Conservation (phyloP, 1,140 invertebrate species). For the Caenorhabditis remanei region DNA sequence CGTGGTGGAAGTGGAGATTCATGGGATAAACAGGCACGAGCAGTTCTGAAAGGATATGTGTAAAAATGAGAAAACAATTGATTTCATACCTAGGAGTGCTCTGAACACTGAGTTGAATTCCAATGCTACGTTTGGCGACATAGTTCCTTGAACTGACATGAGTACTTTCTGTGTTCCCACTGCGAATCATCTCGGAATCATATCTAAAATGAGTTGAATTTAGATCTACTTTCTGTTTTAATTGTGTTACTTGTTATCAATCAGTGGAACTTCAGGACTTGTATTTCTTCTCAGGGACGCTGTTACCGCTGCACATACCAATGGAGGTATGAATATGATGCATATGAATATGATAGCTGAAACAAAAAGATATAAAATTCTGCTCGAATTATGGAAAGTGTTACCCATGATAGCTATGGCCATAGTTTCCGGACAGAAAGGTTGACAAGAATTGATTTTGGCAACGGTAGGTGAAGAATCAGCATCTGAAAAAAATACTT, state of each 20-base stretch:
- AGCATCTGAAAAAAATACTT: neutral
- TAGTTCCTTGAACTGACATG: constrained; percentile 54
- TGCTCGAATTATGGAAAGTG: neutral
- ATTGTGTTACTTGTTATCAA: constrained; percentile 57
- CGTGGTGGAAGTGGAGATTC: constrained; percentile 57
- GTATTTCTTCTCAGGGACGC: constrained; percentile 34
- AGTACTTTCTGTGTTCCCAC: constrained; percentile 59
- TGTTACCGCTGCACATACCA: constrained; percentile 54
- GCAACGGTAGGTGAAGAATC: constrained; percentile 4
- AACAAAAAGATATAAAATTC: neutral
- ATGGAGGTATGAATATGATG: constrained; percentile 58
- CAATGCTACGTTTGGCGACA: constrained; percentile 60
- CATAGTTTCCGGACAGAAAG: constrained; percentile 59
- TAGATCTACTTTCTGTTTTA: neutral
- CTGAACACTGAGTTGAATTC: constrained; percentile 60
- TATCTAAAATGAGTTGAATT: neutral
- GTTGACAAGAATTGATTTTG: constrained; percentile 46
- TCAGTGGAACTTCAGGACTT: constrained; percentile 54
- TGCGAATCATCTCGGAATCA: constrained; percentile 61
- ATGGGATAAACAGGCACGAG: constrained; percentile 36
- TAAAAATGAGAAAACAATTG: neutral
- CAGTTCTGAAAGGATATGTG: constrained; percentile 40
- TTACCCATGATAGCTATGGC: constrained; percentile 39
- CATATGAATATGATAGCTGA: constrained; percentile 50
- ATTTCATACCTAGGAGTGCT: constrained; percentile 39